Evolutionary conservation across 2,888 invertebrate genomes (phyloP), one percentile per base, ranked within the genome.

Genomic region (Creontiades dilutus): DNA sequence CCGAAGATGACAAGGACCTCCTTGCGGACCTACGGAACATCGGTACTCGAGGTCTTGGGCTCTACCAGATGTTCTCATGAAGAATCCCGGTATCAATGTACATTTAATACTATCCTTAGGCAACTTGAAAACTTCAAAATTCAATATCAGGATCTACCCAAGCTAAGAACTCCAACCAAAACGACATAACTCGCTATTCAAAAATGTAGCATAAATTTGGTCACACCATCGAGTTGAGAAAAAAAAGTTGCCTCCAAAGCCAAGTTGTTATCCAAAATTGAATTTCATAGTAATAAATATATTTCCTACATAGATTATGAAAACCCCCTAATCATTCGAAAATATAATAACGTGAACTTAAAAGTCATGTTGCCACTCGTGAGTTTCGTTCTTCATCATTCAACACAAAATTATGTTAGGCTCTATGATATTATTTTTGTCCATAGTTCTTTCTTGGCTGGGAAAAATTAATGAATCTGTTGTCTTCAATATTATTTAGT

Each of bases 41-140:
- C 19, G 81, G 86, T 46, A 84, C 87, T 12, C 87, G 61, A 16
- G 75, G 82, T 52, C 55, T 86, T n/a, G 90, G 87, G 9, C 85
- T 91, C 46, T 91, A 91, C 84, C 91, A 91, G 47, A 90, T 90
- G 75, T 91, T 91, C 86, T 88, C 87, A 27, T 87, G 55, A 76
- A 82, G 27, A 19, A 68, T 68, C 68, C 23, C 68, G 68, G 68
- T 68, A 68, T 23, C 23, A 12, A 23, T 23, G 0, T n/a, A n/a
- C 1, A 68, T 27, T 11, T 68, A 5, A 68, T 23, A 68, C 23
- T 68, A 12, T 68, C 27, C 12, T 68, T 13, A 12, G 23, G 12
- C 68, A 68, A 68, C 68, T 23, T 68, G 23, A 23, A 68, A 68
- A 52, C 14, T 52, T 52, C 14, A 37, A 52, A 52, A 52, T 16